Base-by-base conservation (phyloP, 2,113 vertebrate genomes). In the Toxotes chatareus region DNA sequence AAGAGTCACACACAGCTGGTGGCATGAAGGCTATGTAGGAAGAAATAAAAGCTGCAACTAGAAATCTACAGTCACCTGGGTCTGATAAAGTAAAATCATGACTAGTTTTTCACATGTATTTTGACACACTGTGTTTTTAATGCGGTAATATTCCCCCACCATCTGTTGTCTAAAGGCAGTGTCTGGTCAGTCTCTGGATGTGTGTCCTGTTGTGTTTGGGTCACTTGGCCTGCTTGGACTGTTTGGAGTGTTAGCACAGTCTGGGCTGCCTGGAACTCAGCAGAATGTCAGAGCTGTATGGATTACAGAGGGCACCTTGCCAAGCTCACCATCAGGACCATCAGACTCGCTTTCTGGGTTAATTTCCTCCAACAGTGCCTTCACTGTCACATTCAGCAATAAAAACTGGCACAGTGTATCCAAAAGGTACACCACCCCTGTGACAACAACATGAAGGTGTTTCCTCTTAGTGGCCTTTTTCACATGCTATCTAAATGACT, bases 341-440 rank as follows among this genome's bases (percentile, higher is more conserved):
- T 86, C 85, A 76, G 47, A 86, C 57, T 75, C 0, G 1, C 64
- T 82, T 64, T 80, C 87, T 62, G 64, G 67, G 70, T 79, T 79
- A 9, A 83, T 86, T 88, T 86, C 77, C 75, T 84, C 71, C 74
- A 82, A 77, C 75, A 86, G 72, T 74, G 60, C 60, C 77, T 71
- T 14, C 53, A 10, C 73, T 71, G 42, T 77, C 78, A 65, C 83
- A 69, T 81, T 32, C 61, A 53, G 75, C 71, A 64, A 60, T 51
- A 60, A 70, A 75, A 77, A 56, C 56, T 66, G 74, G 42, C 66
- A 84, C 55, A 16, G n/a, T 36, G 69, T 40, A 14, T 32, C 38
- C 14, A 34, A 66, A 80, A 27, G 16, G 66, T n/a, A 44, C 56
- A 70, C 7, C 5, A 7, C 11, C 66, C 49, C 19, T 38, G 57